A percentile compares a stretch with the other conserved stretches of the same genome.
phyloP scores from a whole-genome alignment of 1,140 invertebrate species.

The Metaphire vulgaris region DNA sequence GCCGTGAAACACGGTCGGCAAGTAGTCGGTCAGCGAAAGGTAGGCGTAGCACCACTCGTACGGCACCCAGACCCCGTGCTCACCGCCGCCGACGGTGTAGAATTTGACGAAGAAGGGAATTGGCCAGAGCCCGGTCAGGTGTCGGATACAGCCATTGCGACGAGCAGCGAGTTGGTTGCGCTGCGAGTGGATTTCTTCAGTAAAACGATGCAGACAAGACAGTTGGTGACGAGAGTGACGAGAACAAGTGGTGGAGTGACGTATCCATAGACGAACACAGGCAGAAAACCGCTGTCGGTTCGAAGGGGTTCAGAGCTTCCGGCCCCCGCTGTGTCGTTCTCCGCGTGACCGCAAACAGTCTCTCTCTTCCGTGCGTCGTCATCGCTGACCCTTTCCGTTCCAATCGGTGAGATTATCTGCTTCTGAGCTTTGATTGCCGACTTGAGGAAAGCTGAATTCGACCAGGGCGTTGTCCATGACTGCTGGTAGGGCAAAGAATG shows the following conservation, averaged over 20 bases:
- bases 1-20: conserved; percentile 55
- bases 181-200: conserved; percentile 64
- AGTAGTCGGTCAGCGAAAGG: conserved; percentile 44
- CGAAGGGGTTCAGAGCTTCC: no score
- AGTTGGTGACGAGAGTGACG: conserved; percentile 72
- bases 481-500: no score
- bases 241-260: conserved; percentile 72
- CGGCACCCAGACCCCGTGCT: neutral
- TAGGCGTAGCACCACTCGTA: conserved; percentile 26
- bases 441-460: no score
- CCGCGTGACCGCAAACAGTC: no score
- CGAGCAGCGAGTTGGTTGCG: conserved; percentile 68
- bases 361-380: no score
- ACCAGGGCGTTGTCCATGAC: no score
- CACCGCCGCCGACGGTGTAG: conserved; percentile 4
- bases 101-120: conserved; percentile 55
- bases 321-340: no score
- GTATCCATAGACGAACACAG: conserved; percentile 27
- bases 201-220: conserved; percentile 65
- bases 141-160: conserved; percentile 67
- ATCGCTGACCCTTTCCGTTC: no score
- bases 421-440: no score
- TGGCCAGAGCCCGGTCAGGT: conserved; percentile 71
- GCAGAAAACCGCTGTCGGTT: neutral
- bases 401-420: no score